phyloP scores from a whole-genome alignment of 2,888 invertebrate genomes.

The Acutogordius australiensis region DNA sequence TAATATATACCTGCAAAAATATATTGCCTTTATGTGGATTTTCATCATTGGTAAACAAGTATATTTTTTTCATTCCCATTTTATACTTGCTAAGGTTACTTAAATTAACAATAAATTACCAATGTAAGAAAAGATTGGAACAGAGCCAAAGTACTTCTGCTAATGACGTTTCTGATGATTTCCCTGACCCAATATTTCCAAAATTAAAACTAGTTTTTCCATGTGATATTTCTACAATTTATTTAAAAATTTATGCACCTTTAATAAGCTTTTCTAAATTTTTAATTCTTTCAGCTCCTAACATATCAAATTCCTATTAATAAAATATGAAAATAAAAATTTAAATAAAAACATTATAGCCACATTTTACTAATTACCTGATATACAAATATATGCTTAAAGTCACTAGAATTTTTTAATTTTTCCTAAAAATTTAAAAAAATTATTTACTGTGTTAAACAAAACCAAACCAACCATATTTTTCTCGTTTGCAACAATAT shows the following conservation, averaged over 20 bases:
- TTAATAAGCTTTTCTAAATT: too few relatives aligned
- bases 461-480: background rate
- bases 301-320: conserved; percentile 2
- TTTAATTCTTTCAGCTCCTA: conserved; percentile 9
- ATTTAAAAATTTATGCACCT: too few relatives aligned
- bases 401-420: background rate
- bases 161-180: background rate
- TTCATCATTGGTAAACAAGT: background rate
- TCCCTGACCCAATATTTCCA: background rate
- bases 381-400: conserved; percentile 1
- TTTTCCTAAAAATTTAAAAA: conserved; percentile 4
- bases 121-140: background rate
- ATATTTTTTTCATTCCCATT: conserved; percentile 5
- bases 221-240: too few relatives aligned
- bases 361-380: background rate
- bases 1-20: background rate
- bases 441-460: background rate
- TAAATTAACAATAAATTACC: conserved; percentile 2
- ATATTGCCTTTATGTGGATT: background rate
- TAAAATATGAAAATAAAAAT: too few relatives aligned
- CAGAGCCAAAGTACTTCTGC: background rate
- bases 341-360: background rate
- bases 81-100: conserved; percentile 4
- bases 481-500: background rate
- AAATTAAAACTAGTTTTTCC: too few relatives aligned